These are phyloP conservation scores for Megaceryle torquata DNA, from an alignment of 2,113 vertebrate genomes.

Conservation along the genomic window DNA sequence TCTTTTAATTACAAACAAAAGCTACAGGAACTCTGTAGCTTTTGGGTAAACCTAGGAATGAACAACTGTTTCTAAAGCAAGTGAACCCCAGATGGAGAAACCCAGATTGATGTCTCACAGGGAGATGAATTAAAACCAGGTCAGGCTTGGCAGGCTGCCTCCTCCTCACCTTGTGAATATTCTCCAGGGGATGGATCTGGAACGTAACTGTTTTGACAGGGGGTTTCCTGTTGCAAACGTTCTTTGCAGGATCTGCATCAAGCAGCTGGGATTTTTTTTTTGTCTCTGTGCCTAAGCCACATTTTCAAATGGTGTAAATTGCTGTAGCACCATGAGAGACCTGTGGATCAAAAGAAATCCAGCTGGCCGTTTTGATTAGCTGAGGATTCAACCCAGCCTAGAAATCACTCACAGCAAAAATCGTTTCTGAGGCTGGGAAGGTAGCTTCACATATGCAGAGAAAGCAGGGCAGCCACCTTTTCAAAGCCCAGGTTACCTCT, in stretches of 20 bases:
- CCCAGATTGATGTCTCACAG: constrained; percentile 3
- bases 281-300: neutral
- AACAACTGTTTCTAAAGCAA: constrained; percentile 23
- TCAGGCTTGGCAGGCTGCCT: constrained; percentile 17
- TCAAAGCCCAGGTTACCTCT: neutral
- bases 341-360: neutral
- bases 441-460: neutral
- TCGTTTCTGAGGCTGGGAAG: neutral
- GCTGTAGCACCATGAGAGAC: neutral
- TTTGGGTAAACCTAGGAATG: constrained; percentile 11
- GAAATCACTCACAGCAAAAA: neutral
- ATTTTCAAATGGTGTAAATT: neutral
- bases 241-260: neutral
- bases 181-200: constrained; percentile 6
- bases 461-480: neutral
- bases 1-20: constrained; percentile 43
- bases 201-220: neutral
- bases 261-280: neutral
- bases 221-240: constrained; percentile 8
- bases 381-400: neutral
- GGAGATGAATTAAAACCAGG: constrained; percentile 40
- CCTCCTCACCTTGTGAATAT: constrained; percentile 42
- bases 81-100: constrained; percentile 25
- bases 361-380: neutral
- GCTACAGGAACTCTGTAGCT: constrained; percentile 18